Evolutionary conservation across 2,113 vertebrate genomes (phyloP), one percentile per base, ranked within the genome.

Genomic region (Chelonoidis abingdonii): DNA sequence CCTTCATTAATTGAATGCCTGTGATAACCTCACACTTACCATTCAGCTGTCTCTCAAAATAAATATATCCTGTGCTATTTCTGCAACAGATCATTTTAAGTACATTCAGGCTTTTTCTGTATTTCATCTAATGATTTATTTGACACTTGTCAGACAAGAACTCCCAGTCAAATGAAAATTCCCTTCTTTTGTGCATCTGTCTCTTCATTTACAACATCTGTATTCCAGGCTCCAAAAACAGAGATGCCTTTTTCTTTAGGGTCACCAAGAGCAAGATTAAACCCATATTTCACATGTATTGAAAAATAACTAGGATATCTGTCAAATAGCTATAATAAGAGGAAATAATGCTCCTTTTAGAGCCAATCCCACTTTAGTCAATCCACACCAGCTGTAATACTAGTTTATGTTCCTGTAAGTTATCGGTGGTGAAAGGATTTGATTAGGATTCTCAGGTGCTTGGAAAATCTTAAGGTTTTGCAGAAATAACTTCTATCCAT

Each of bases 1-100:
- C 0, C 0, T 1, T 3, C 10, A 24, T n/a, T 49, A 80, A 6
- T 17, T 8, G 14, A 12, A 44, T 49, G 54, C 76, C 78, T 5
- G 44, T 2, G 2, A 22, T 7, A 7, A 8, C 83, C 87, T 6
- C 6, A 3, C 49, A 38, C 13, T 47, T 1, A 31, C 56, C 56
- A 0, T 44, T 22, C 38, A 4, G 31, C 31, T 10, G n/a, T 0
- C 75, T 78, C 69, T 72, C n/a, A 72, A 21, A 72, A 38, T 72
- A 38, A 72, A 72, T 72, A 38, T 38, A 72, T 72, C 65, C 65
- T 72, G 17, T 38, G 65, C 5, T 72, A 38, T 72, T 72, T 38
- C 65, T n/a, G 5, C 14, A 0, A 22, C 27, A 47, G 41, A 78
- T 41, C 75, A 41, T 38, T 78, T 47, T 27, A 78, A 41, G 41